phyloP scores from a whole-genome alignment of 1,140 invertebrate genomes.

The Diachasma alloeum region DNA sequence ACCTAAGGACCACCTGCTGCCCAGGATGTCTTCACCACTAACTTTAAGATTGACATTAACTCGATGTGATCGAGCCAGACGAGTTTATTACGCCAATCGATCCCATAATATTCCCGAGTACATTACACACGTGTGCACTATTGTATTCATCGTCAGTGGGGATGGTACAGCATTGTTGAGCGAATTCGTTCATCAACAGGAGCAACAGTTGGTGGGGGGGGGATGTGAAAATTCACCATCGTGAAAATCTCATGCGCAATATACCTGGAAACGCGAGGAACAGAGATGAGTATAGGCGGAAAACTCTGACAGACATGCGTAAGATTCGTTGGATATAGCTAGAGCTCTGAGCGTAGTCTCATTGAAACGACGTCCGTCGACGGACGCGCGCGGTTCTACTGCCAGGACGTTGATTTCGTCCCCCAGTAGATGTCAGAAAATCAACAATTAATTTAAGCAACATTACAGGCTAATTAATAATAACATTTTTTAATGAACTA shows the following conservation, averaged over 20 bases:
- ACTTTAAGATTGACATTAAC: no score
- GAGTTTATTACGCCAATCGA: not conserved
- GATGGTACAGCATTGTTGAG: not conserved
- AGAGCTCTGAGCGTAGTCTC: constrained; percentile 40
- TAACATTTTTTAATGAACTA: no score
- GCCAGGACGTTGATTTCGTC: not conserved
- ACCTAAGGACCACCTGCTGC: not conserved
- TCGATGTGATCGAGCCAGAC: no score
- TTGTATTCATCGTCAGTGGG: not conserved
- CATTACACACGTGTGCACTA: not conserved
- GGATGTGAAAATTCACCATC: not conserved
- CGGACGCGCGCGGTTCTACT: constrained; percentile 34
- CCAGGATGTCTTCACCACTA: no score
- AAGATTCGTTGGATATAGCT: constrained; percentile 44
- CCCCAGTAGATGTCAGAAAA: not conserved
- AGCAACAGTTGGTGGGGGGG: not conserved
- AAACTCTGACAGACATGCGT: constrained; percentile 47
- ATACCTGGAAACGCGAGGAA: not conserved
- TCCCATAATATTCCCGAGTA: not conserved
- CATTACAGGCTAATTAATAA: no score
- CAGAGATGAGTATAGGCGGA: not conserved
- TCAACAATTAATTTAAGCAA: not conserved
- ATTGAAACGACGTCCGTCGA: constrained; percentile 46
- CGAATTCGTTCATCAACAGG: not conserved
- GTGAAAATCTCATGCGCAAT: not conserved